Evolutionary conservation across 23 tunicate species (phyloP), one percentile per base, ranked within the genome.

Genomic region (Trididemnum nubilum): DNA sequence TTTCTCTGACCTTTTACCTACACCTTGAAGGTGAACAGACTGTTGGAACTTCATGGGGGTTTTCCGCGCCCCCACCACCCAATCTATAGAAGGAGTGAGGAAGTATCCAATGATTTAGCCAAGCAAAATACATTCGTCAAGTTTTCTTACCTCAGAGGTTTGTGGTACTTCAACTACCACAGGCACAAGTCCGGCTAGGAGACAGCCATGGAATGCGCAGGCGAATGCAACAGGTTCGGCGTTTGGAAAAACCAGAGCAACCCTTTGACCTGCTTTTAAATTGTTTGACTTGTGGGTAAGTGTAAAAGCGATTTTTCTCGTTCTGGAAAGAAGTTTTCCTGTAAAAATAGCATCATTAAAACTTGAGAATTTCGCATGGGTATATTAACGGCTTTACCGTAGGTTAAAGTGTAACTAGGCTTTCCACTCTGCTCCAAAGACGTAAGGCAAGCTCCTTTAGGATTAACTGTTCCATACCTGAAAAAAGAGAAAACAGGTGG

Each of bases 401-500:
- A 93, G 26, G 98, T 93, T 19, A 93, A 83, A 32, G 98, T 93
- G 67, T 87, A 83, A 27, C 85, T 80, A 15, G 78, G 72, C 54
- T 93, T 93, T 33, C 98, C 98, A 61, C 60, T 87, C 24, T 70
- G 66, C 30, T 84, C 91, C 40, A 93, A 80, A 28, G 90, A 67
- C 19, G 93, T 93, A 18, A 93, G 78, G 51, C 98, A 93, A 34
- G 93, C 78, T 9, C 89, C 92, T 84, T 93, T 93, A 23, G 98
- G 98, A 69, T 93, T 93, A 37, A 89, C 93, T 0, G 89, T 87
- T 19, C 98, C 98, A 81, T 80, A 93, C 73, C 98, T 93, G 76
- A 3, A 77, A 77, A 4, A 25, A n/a, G n/a, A n/a, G n/a, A 63
- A 26, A n/a, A n/a, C 57, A 12, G 19, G 19, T 12, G 57, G n/a